Evolutionary conservation across 2,888 invertebrate genomes (phyloP).

Genomic region (Sipha maydis): DNA sequence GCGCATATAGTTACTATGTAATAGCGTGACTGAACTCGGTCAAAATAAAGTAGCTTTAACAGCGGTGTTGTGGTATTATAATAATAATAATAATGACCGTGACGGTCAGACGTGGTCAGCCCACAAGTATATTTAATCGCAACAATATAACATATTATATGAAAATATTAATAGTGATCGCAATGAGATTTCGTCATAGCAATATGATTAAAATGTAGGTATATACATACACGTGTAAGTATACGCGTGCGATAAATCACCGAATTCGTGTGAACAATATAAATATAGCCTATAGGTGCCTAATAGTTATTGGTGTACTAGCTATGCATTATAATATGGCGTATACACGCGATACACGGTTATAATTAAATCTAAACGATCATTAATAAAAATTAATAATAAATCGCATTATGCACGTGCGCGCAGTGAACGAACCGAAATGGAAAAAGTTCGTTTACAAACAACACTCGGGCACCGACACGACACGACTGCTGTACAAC

Average conservation of each 20-base stretch:
- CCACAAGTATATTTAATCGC: neutral
- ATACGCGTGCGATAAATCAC: neutral
- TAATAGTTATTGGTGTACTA: too few species aligned
- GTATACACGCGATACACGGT: too few species aligned
- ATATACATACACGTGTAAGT: neutral
- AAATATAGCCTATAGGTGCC: too few species aligned
- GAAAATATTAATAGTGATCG: neutral
- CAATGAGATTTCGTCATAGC: neutral
- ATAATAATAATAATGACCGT: too few species aligned
- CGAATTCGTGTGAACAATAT: neutral
- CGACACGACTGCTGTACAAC: neutral
- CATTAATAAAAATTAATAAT: too few species aligned
- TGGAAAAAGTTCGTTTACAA: neutral
- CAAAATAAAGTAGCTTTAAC: neutral
- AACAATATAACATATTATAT: neutral
- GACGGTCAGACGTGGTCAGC: neutral
- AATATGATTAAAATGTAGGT: neutral
- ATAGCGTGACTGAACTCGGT: neutral
- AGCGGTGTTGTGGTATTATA: too few species aligned
- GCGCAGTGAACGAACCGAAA: neutral
- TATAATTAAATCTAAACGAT: too few species aligned
- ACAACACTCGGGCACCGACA: neutral
- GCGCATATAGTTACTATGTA: neutral
- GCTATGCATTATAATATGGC: too few species aligned
- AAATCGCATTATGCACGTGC: too few species aligned